phyloP scores from a whole-genome alignment of 2,113 vertebrate species.

The Rana temporaria region DNA sequence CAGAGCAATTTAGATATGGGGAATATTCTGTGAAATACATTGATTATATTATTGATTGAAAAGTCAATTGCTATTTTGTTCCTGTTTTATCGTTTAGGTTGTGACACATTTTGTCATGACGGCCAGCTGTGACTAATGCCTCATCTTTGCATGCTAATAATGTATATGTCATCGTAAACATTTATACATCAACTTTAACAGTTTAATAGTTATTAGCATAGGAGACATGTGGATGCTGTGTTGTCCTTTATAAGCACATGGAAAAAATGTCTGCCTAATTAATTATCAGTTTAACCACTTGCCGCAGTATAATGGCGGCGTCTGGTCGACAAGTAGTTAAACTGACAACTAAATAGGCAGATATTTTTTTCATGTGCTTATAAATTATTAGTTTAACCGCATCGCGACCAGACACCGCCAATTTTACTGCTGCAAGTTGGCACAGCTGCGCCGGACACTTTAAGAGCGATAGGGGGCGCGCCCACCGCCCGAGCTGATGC shows the following conservation, averaged over 20 bases:
- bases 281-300: too few species aligned
- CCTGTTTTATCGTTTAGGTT: constrained; percentile 86
- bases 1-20: constrained; percentile 88
- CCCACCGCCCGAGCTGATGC: too few species aligned
- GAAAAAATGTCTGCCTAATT: too few species aligned
- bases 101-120: constrained; percentile 87
- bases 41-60: constrained; percentile 87
- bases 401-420: too few species aligned
- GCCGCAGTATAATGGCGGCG: too few species aligned
- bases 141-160: constrained; percentile 79
- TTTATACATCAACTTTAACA: constrained; percentile 74
- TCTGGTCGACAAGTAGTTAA: too few species aligned
- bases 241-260: background rate
- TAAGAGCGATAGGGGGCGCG: too few species aligned
- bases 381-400: too few species aligned
- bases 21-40: constrained; percentile 90
- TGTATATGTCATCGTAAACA: constrained; percentile 77
- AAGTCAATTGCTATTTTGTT: constrained; percentile 87
- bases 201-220: constrained; percentile 68
- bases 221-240: background rate
- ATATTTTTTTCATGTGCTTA: too few species aligned
- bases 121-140: constrained; percentile 79
- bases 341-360: too few species aligned
- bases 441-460: too few species aligned
- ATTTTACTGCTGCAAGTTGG: too few species aligned